Base-by-base conservation (phyloP, 2,888 invertebrate genomes). In the Tachina lurida region DNA sequence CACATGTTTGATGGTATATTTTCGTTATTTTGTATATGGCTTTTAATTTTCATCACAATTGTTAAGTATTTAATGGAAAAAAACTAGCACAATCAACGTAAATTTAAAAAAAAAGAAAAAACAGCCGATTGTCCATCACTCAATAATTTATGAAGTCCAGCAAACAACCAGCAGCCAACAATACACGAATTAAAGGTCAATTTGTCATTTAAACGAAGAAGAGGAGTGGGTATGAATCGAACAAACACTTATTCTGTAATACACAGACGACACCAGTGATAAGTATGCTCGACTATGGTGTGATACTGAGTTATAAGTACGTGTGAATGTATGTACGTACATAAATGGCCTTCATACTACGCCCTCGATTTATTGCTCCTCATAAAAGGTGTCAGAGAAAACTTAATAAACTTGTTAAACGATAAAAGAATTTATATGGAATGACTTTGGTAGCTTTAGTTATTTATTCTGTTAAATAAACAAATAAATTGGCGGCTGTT, bases 171-270 rank as follows among this genome's bases (percentile, higher is more conserved):
- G 52, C 81, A 62, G 43, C 54, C 70, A 67, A 73, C 67, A 65
- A 52, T 78, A 78, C 84, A 84, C 70, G 75, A 78, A 78, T 82
- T 82, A 78, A 82, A 85, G 85, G 85, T 82, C 85, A 85, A 85
- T 85, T 85, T 85, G 82, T 85, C 78, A 78, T 78, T 76, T 49
- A 43, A 43, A 67, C 17, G 41, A 47, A 73, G 41, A 47, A 73
- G 58, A 67, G 56, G 7, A 63, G 56, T 43, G 10, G 31, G 31
- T 43, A 13, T 62, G 62, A 76, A 67, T 31, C 54, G 45, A 54
- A 67, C 43, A 39, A 54, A 67, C 43, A 39, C n/a, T 77, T 77
- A 52, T 74, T 71, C 63, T 76, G 19, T 84, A 80, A 84, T 80
- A 80, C 76, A 84, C 68, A 49, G 60, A 49, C 49, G 60, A 49